Conservation (phyloP, 2,113 vertebrate species). For the Mirounga angustirostris region DNA sequence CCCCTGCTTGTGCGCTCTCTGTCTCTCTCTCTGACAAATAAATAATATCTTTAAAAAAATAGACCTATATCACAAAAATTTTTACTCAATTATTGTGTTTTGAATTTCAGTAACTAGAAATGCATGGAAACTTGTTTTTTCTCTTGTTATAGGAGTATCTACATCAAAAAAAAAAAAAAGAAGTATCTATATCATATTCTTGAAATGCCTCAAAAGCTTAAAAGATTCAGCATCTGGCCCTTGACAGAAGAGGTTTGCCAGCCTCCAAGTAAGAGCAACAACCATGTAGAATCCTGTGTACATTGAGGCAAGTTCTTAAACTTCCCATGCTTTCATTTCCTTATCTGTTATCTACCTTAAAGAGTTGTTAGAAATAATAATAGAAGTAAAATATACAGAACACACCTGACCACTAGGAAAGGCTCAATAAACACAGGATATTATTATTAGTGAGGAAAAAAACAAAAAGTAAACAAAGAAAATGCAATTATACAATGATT, state of each 20-base stretch:
- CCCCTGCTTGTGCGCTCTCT: too few relatives aligned
- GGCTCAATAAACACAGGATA: background rate
- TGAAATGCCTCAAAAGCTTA: background rate
- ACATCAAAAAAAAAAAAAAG: background rate
- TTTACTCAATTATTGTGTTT: background rate
- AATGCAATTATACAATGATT: background rate
- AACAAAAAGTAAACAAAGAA: background rate
- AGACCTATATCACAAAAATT: background rate
- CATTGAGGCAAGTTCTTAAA: background rate
- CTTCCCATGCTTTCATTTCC: background rate
- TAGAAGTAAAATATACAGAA: background rate
- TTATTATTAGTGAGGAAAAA: background rate
- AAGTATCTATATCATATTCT: background rate
- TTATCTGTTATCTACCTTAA: background rate
- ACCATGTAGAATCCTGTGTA: background rate
- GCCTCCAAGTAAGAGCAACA: background rate
- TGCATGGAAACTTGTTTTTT: background rate
- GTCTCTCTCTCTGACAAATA: too few relatives aligned
- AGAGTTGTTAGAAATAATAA: background rate
- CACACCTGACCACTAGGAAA: background rate
- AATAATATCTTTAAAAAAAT: background rate
- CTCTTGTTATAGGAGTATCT: background rate
- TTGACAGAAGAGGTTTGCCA: background rate
- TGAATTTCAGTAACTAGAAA: constrained; percentile 27
- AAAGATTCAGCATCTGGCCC: background rate